Conservation (phyloP, 92 coral and sea anemone species). For the Phenganax subtilis region DNA sequence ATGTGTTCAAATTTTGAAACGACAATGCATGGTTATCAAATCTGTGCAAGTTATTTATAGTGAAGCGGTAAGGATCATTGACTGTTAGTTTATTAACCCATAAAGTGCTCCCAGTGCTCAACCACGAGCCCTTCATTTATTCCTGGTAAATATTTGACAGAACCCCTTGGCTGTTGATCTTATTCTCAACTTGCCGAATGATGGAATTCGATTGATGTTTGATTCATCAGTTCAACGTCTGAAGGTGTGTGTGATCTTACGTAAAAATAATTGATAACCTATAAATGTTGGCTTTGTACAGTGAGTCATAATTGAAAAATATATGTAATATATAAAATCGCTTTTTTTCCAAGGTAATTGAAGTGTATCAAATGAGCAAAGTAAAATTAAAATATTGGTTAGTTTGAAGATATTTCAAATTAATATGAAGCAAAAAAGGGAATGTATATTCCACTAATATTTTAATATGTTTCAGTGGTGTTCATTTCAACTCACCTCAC, state of each 20-base stretch:
- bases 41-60: slow-evolving; percentile 97
- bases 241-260: slow-evolving; percentile 55
- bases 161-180: slow-evolving; percentile 97
- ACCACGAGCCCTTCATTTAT: too few species aligned
- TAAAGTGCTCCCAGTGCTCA: not conserved
- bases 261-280: not conserved
- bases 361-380: slow-evolving; percentile 90
- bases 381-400: slow-evolving; percentile 97
- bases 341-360: slow-evolving; percentile 65
- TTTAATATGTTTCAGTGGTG: slow-evolving; percentile 61
- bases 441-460: not conserved
- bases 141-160: slow-evolving; percentile 40
- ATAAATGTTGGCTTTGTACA: not conserved
- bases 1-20: slow-evolving; percentile 91
- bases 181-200: slow-evolving; percentile 88
- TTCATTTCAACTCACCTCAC: slow-evolving; percentile 96
- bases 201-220: slow-evolving; percentile 96
- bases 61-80: slow-evolving; percentile 69
- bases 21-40: slow-evolving; percentile 87
- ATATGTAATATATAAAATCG: not conserved
- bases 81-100: not conserved
- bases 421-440: not conserved
- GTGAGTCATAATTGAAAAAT: not conserved
- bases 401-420: not conserved
- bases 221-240: slow-evolving; percentile 94